Base-by-base conservation (phyloP, 2,888 invertebrate genomes). In the Mylabris sibirica region DNA sequence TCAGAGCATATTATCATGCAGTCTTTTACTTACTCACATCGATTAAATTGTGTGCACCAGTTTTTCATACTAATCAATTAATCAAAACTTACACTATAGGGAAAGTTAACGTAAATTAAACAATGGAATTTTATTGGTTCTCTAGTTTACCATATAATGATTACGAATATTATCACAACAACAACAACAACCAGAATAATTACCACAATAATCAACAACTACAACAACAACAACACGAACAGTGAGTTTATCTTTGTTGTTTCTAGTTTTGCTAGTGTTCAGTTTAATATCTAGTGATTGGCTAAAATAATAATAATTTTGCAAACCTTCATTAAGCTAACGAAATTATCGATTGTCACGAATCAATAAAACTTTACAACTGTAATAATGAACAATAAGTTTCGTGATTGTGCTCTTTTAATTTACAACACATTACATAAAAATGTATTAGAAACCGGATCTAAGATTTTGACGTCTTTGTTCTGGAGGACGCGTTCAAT, bases 31-130 rank as follows among this genome's bases (percentile, higher is more conserved):
- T 44, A 17, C 44, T 44, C 44, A 44, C 44, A n/a, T 20, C 49
- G 49, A 20, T 49, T 49, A 49, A 49, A n/a, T n/a, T 20, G 9
- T 11, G 20, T 49, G 11, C 20, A 49, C 49, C 6, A 11, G 17
- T 49, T 20, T 20, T 20, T 20, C 49, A 49, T 49, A 49, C 20
- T 49, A 49, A 49, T 49, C 49, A n/a, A 49, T 9, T 49, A 49
- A 49, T 49, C 49, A n/a, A n/a, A 20, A 49, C 49, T 49, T 49
- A 20, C 20, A 49, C 49, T 49, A n/a, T n/a, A 49, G 49, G 49
- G 49, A 49, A 49, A 49, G 49, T 49, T 49, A 20, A 6, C 8
- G 20, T 8, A 3, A 49, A 49, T 49, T 49, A 49, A 30, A 49
- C 20, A 49, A 49, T 49, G 49, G 49, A 49, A 22, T 9, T 49